phyloP scores from a whole-genome alignment of 2,797 vertebrate genomes.

The Bovichtus variegatus region DNA sequence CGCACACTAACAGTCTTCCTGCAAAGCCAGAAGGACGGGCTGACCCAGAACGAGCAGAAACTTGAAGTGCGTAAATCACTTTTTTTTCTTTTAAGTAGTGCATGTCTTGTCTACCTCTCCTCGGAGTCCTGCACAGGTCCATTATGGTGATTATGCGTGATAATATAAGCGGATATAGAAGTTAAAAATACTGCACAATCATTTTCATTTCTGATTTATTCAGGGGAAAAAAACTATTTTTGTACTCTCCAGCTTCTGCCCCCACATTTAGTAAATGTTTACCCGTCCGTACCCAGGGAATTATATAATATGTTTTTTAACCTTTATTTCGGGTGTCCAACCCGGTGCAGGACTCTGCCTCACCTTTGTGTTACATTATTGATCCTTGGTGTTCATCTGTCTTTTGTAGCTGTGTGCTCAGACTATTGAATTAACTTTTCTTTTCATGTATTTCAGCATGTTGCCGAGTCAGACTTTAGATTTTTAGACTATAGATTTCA shows the following conservation, averaged over 20 bases:
- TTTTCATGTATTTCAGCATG: conserved; percentile 42
- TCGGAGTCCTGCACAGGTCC: no score
- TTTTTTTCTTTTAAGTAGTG: conserved; percentile 11
- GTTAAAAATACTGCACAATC: no score
- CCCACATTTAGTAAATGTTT: no score
- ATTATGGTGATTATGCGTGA: no score
- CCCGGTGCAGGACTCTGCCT: neutral
- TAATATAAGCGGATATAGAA: no score
- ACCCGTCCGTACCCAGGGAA: no score
- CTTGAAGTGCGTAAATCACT: conserved; percentile 95
- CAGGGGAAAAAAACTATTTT: no score
- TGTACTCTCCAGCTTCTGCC: no score
- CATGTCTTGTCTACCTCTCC: conserved; percentile 21
- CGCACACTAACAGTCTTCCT: conserved; percentile 95
- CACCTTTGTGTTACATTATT: conserved; percentile 1
- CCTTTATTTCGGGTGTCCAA: no score
- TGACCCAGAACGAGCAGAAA: conserved; percentile 98
- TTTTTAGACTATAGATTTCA: conserved; percentile 12
- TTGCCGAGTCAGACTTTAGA: neutral
- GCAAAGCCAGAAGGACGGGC: conserved; percentile 96
- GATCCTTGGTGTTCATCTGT: conserved; percentile 13
- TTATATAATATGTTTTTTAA: no score
- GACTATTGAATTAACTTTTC: conserved; percentile 13
- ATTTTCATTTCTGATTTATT: no score
- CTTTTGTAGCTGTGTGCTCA: neutral